Evolutionary conservation across 2,888 invertebrate species (phyloP).

Genomic region (Stenodema calcarata): DNA sequence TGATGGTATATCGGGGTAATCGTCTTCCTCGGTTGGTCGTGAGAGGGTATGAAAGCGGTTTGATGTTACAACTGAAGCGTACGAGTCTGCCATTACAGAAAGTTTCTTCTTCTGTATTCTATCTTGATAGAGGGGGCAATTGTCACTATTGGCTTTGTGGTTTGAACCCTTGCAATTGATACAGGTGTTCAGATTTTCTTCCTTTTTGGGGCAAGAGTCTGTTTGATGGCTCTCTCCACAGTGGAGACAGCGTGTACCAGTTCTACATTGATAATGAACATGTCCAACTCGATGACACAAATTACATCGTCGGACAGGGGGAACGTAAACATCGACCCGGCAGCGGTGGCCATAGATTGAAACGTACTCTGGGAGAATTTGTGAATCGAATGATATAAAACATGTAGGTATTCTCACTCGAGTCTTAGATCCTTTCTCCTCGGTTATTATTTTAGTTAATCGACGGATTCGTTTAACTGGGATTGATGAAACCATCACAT

Average conservation of each 20-base stretch:
- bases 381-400: slow-evolving; percentile 5
- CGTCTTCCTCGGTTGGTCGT: not conserved
- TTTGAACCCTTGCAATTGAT: not conserved
- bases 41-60: slow-evolving; percentile 6
- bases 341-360: not conserved
- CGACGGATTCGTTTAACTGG: slow-evolving; percentile 2
- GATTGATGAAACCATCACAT: too few species aligned
- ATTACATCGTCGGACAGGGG: slow-evolving; percentile 7
- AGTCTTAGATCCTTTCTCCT: not conserved
- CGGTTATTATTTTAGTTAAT: not conserved
- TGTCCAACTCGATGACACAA: too few species aligned
- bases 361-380: not conserved
- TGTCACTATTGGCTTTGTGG: too few species aligned
- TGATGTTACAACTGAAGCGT: not conserved
- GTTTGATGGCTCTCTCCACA: slow-evolving; percentile 2
- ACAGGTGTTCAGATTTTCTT: slow-evolving; percentile 5
- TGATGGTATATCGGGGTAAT: not conserved
- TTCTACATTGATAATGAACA: too few species aligned
- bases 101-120: not conserved
- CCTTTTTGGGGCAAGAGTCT: not conserved
- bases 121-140: not conserved
- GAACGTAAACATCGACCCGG: too few species aligned
- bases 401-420: too few species aligned
- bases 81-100: slow-evolving; percentile 2
- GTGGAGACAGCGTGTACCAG: not conserved